phyloP scores from a whole-genome alignment of 2,888 invertebrate species.

The Leptinotarsa haldemani region DNA sequence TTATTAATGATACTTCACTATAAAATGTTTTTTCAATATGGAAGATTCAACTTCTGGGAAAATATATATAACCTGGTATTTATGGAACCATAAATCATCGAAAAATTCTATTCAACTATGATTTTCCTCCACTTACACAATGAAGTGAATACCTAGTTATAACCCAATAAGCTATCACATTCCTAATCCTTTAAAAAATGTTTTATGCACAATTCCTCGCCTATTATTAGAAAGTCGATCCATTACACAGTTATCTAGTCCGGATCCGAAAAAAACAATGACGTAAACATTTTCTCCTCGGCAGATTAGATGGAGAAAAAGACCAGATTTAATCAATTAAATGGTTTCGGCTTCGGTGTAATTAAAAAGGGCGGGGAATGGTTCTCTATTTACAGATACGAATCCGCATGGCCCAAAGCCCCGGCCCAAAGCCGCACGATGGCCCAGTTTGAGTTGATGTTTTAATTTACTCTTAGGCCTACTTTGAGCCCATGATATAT shows the following conservation, averaged over 20 bases:
- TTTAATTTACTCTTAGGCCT: slow-evolving; percentile 29
- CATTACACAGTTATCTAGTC: slow-evolving; percentile 19
- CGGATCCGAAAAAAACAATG: slow-evolving; percentile 16
- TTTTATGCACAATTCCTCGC: not conserved
- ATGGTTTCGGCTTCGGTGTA: slow-evolving; percentile 25
- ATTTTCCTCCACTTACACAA: not conserved
- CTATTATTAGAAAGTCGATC: slow-evolving; percentile 6
- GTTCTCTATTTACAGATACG: slow-evolving; percentile 26
- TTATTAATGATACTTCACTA: too few relatives aligned
- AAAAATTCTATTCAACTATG: too few relatives aligned
- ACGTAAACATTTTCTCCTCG: slow-evolving; percentile 22
- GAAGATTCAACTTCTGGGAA: too few relatives aligned
- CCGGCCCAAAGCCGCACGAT: slow-evolving; percentile 18
- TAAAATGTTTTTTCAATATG: too few relatives aligned
- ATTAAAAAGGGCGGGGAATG: slow-evolving; percentile 31
- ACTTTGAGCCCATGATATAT: slow-evolving; percentile 9
- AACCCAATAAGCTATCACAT: too few relatives aligned
- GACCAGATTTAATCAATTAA: slow-evolving; percentile 33
- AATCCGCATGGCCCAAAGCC: slow-evolving; percentile 16
- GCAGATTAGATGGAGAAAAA: slow-evolving; percentile 23
- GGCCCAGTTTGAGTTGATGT: slow-evolving; percentile 26
- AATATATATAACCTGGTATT: too few relatives aligned
- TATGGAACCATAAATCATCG: too few relatives aligned
- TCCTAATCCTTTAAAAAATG: not conserved
- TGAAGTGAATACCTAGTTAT: not conserved